Evolutionary conservation across 2,888 invertebrate species (phyloP).

Genomic region (Coecobrya sp.): DNA sequence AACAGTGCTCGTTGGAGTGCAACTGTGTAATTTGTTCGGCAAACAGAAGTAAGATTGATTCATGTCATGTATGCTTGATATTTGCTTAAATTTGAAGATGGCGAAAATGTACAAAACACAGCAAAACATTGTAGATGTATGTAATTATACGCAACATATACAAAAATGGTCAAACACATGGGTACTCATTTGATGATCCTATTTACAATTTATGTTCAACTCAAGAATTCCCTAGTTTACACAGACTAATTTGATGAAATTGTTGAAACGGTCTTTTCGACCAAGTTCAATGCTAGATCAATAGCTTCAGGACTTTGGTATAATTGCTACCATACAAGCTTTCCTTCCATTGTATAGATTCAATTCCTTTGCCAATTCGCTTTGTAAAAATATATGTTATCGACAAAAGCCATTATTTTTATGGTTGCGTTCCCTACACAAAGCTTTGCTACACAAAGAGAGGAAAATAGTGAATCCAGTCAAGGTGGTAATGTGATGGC

Average conservation of each 20-base stretch:
- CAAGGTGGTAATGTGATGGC: not conserved
- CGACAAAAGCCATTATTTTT: not conserved
- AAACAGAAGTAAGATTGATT: slow-evolving; percentile 13
- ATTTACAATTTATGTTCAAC: not conserved
- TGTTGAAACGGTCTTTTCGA: not conserved
- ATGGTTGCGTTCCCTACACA: not conserved
- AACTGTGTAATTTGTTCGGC: slow-evolving; percentile 64
- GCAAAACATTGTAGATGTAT: not conserved
- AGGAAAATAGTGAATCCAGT: not conserved
- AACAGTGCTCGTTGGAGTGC: slow-evolving; percentile 1
- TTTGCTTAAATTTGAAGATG: not conserved
- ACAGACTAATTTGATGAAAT: not conserved
- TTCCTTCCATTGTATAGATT: not conserved
- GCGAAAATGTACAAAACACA: not conserved
- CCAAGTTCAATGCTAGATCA: slow-evolving; percentile 30
- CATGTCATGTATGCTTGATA: not conserved
- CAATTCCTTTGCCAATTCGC: not conserved
- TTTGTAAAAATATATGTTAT: not conserved
- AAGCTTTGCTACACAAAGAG: not conserved
- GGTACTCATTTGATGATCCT: not conserved
- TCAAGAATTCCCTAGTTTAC: not conserved
- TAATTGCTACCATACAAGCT: no score
- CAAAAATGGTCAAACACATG: not conserved
- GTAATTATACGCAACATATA: not conserved
- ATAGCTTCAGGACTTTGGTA: slow-evolving; percentile 51